These are phyloP conservation scores for Epizoanthus scotinus DNA, from an alignment of 92 coral and sea anemone genomes.

Conservation along the genomic window DNA sequence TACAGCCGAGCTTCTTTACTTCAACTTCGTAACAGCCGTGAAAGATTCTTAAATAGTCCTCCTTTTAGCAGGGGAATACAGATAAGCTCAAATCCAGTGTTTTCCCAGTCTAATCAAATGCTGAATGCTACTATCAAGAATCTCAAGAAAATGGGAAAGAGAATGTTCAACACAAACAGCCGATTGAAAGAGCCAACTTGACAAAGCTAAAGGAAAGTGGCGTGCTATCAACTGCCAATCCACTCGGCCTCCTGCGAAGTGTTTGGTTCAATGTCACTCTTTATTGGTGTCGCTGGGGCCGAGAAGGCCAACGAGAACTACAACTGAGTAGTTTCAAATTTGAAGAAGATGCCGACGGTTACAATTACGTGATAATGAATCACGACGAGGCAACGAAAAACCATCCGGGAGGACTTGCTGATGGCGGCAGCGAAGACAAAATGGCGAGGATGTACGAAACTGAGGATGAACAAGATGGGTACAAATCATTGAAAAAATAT, in stretches of 20 bases:
- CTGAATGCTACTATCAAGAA: slow-evolving; percentile 63
- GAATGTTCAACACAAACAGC: too few species aligned
- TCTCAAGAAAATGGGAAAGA: not conserved
- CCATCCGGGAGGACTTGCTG: slow-evolving; percentile 52
- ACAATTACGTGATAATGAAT: slow-evolving; percentile 52
- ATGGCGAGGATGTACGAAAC: slow-evolving; percentile 43
- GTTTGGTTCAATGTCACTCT: slow-evolving; percentile 53
- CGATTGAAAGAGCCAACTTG: slow-evolving; percentile 14
- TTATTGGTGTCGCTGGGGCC: slow-evolving; percentile 58
- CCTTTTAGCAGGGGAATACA: slow-evolving; percentile 44
- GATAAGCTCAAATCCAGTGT: slow-evolving; percentile 38
- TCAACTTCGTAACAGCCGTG: slow-evolving; percentile 51
- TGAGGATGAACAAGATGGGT: slow-evolving; percentile 15
- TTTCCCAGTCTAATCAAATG: slow-evolving; percentile 52
- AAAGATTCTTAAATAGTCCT: slow-evolving; percentile 51
- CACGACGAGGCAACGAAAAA: slow-evolving; percentile 55
- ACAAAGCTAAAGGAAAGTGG: slow-evolving; percentile 41
- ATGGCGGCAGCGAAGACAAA: slow-evolving; percentile 42
- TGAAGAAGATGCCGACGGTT: slow-evolving; percentile 36
- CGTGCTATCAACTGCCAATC: slow-evolving; percentile 40
- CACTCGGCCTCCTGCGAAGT: slow-evolving; percentile 51
- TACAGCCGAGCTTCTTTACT: slow-evolving; percentile 57
- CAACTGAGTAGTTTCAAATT: slow-evolving; percentile 48
- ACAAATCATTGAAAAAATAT: slow-evolving; percentile 18
- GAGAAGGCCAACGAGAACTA: slow-evolving; percentile 59